Evolutionary conservation across 2,888 invertebrate genomes (phyloP), one percentile per base, ranked within the genome.

Genomic region (Petrolisthes cinctipes): DNA sequence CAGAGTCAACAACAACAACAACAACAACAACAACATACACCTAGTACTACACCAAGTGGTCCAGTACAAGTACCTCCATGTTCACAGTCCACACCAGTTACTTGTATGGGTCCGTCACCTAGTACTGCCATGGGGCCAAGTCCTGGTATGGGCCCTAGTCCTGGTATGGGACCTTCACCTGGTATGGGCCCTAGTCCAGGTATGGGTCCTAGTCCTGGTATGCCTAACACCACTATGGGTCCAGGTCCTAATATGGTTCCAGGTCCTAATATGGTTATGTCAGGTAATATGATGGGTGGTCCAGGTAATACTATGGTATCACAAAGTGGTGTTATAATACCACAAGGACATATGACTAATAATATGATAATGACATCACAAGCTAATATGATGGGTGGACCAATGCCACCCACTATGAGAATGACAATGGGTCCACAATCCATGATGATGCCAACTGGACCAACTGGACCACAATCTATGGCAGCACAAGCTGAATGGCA

Each of bases 401-500:
- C 91, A 91, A 91, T 91, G 68, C 91, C 91, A 56, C 85, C 87
- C 51, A 89, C 82, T 1, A 89, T 86, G 90, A 88, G 89, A 61
- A 91, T 91, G 91, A 90, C 91, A 61, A 89, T 91, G 53, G 91
- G 90, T 53, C 90, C 90, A 11, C 89, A 86, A 20, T 89, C 88
- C 61, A 86, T 91, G 73, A 90, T 90, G 85, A 91, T 91, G 87
- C 91, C 91, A 89, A 91, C 90, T 23, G 90, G 90, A 17, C 88
- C 83, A 51, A 89, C 88, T 9, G 89, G 91, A 11, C 82, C 87
- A 11, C 89, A 91, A n/a, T 91, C 92, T 71, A 93, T 94, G 68
- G 93, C 94, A 91, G 95, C 95, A 5, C 96, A 96, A 93, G 95
- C 97, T 93, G 97, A 98, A 92, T 98, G 98, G 98, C 96, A 96